Conservation (phyloP, 2,113 vertebrate genomes). For the Platichthys stellatus region DNA sequence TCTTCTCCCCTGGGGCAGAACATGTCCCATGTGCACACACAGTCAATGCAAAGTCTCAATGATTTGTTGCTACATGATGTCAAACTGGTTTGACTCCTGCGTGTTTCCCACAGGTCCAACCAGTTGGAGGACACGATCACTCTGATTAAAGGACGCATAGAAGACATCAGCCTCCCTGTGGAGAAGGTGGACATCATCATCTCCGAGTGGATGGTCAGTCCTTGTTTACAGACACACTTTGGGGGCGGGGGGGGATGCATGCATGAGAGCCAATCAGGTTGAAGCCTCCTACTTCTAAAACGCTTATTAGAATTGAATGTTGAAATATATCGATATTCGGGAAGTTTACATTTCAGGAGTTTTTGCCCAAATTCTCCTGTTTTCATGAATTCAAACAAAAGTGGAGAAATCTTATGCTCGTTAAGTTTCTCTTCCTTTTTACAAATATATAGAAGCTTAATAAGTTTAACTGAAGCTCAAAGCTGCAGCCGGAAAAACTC, state of each 20-base stretch:
- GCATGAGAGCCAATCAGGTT: too few species aligned
- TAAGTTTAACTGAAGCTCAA: too few species aligned
- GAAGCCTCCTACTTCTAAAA: neutral
- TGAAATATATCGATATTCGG: too few species aligned
- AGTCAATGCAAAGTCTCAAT: neutral
- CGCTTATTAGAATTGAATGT: too few species aligned
- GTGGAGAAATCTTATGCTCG: too few species aligned
- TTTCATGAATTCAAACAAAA: too few species aligned
- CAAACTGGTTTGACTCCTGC: neutral
- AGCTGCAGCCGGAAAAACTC: too few species aligned
- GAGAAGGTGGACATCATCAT: slow-evolving; percentile 96
- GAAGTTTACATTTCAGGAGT: too few species aligned
- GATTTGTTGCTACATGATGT: neutral
- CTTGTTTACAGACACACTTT: neutral
- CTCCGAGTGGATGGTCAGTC: slow-evolving; percentile 99
- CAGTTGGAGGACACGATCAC: slow-evolving; percentile 88
- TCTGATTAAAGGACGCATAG: slow-evolving; percentile 93
- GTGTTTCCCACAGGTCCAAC: slow-evolving; percentile 85
- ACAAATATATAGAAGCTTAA: neutral
- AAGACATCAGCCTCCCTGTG: slow-evolving; percentile 91
- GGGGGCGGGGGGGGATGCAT: neutral
- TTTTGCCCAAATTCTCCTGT: too few species aligned
- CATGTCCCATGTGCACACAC: too few species aligned
- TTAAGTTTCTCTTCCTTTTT: neutral
- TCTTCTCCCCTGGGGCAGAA: too few species aligned